These are phyloP conservation scores for Arizona elegans DNA, from an alignment of 2,113 vertebrate genomes.

Conservation along the genomic window DNA sequence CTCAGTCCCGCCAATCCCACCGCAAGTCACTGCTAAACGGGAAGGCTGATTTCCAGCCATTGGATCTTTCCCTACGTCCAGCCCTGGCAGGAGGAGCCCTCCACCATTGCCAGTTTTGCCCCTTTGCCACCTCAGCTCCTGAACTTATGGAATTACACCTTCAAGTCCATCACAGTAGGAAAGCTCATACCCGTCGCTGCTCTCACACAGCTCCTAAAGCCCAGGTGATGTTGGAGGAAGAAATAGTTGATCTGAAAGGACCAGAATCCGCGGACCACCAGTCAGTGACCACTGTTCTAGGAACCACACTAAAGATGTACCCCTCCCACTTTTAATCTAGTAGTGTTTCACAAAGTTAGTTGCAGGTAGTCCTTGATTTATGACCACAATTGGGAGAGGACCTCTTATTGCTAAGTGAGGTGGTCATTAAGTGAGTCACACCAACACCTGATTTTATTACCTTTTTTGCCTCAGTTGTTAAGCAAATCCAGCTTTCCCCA, in stretches of 20 bases:
- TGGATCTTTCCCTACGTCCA: conserved; percentile 85
- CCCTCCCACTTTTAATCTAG: no score
- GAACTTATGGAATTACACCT: conserved; percentile 91
- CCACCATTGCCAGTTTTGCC: conserved; percentile 87
- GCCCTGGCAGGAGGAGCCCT: conserved; percentile 71
- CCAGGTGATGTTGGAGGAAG: neutral
- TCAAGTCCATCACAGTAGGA: conserved; percentile 88
- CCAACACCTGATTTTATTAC: no score
- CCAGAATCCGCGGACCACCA: neutral
- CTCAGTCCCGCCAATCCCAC: conserved; percentile 58
- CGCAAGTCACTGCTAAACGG: conserved; percentile 78
- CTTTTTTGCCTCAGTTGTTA: no score
- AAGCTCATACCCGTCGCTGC: conserved; percentile 76
- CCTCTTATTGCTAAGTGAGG: no score
- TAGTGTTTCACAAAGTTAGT: no score
- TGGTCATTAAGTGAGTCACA: no score
- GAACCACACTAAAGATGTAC: no score
- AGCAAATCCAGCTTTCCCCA: no score
- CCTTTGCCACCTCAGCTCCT: conserved; percentile 84
- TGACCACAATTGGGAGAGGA: no score
- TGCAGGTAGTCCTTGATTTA: no score
- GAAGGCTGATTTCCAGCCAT: conserved; percentile 77
- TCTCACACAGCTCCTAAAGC: conserved; percentile 14
- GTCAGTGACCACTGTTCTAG: no score
- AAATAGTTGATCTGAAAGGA: conserved; percentile 3